Evolutionary conservation across 1,140 invertebrate genomes (phyloP).

Genomic region (Probaryconus sp.): DNA sequence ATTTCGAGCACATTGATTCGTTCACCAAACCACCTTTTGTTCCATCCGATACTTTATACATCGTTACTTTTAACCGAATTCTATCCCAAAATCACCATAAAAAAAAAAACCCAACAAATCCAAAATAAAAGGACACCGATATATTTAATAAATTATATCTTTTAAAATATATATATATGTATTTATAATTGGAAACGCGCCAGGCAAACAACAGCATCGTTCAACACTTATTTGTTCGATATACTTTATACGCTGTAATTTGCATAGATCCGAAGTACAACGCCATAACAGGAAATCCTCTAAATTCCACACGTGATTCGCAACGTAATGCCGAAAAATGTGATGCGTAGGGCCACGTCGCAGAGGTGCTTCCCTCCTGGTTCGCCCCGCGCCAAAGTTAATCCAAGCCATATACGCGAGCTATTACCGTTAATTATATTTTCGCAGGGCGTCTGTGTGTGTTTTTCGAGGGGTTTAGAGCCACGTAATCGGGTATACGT

Average conservation of each 20-base stretch:
- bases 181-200: no score
- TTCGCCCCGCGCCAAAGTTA: conserved; percentile 67
- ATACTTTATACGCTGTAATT: conserved; percentile 41
- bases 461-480: conserved; percentile 64
- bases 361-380: conserved; percentile 19
- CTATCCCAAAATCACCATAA: conserved; percentile 9
- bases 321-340: conserved; percentile 70
- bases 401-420: conserved; percentile 77
- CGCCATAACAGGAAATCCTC: conserved; percentile 42
- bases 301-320: conserved; percentile 45
- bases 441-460: conserved; percentile 69
- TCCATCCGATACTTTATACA: conserved; percentile 14
- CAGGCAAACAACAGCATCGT: conserved; percentile 28
- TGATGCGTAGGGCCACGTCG: conserved; percentile 33
- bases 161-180: no score
- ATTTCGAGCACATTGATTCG: conserved; percentile 18
- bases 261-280: conserved; percentile 27
- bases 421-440: conserved; percentile 79
- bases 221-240: conserved; percentile 43
- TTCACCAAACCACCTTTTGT: conserved; percentile 17
- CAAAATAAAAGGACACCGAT: no score
- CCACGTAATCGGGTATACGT: conserved; percentile 54
- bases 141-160: no score
- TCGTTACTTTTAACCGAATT: conserved; percentile 27
- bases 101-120: no score